Evolutionary conservation across 1,140 invertebrate genomes (phyloP).

Genomic region (Stegodyphus mimosarum): DNA sequence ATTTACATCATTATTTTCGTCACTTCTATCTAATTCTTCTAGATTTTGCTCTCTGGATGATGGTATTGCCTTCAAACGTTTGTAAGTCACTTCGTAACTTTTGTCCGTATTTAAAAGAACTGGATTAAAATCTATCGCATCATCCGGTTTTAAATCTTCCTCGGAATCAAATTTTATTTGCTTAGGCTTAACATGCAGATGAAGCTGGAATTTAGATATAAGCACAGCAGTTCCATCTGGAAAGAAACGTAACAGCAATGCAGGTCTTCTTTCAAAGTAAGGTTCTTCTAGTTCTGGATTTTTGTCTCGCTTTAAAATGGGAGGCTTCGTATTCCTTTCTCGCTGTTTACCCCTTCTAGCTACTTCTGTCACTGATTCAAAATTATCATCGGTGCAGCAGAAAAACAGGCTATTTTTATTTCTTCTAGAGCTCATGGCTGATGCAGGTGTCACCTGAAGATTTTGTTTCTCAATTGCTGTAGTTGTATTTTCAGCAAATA

Average conservation of each 20-base stretch:
- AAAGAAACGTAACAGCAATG: constrained; percentile 46
- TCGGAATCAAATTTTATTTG: constrained; percentile 26
- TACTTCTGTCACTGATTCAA: not conserved
- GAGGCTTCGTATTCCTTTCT: constrained; percentile 52
- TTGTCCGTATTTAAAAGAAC: constrained; percentile 23
- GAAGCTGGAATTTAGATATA: constrained; percentile 51
- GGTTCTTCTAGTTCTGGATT: constrained; percentile 30
- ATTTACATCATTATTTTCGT: not conserved
- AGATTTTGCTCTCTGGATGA: constrained; percentile 29
- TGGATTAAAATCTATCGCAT: constrained; percentile 11
- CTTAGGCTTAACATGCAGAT: constrained; percentile 54
- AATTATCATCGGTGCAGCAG: constrained; percentile 6
- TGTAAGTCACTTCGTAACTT: constrained; percentile 48
- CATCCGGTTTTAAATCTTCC: constrained; percentile 6
- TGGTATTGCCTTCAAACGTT: constrained; percentile 31
- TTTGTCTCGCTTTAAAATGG: constrained; percentile 26
- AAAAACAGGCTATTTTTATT: constrained; percentile 53
- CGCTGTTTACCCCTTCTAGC: constrained; percentile 29
- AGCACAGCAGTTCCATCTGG: constrained; percentile 56
- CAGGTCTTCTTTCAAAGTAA: constrained; percentile 36
- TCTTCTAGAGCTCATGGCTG: constrained; percentile 9
- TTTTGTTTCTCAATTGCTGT: no score
- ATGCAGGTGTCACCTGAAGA: not conserved
- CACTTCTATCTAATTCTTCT: constrained; percentile 1
- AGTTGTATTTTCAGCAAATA: no score